phyloP scores from a whole-genome alignment of 2,113 vertebrate species.

The Chaetorhynchus papuensis region DNA sequence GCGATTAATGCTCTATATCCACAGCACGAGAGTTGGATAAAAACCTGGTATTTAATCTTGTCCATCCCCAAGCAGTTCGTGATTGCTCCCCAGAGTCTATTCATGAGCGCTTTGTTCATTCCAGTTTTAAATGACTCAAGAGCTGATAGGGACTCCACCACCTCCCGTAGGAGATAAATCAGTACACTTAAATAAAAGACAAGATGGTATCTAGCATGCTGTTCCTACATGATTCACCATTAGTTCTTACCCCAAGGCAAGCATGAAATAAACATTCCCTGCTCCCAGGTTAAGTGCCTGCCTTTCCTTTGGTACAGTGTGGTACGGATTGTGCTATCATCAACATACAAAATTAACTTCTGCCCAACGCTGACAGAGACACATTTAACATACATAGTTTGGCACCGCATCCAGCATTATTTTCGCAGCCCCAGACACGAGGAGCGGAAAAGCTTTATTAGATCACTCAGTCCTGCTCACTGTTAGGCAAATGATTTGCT shows the following conservation, averaged over 20 bases:
- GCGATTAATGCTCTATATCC: neutral
- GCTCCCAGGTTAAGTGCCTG: conserved; percentile 54
- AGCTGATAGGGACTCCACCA: conserved; percentile 51
- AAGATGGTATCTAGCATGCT: conserved; percentile 63
- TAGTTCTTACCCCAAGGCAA: conserved; percentile 58
- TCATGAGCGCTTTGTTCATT: conserved; percentile 57
- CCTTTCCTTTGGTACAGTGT: conserved; percentile 1
- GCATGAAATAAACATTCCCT: conserved; percentile 54
- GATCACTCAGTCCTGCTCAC: conserved; percentile 30
- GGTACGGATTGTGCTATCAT: neutral
- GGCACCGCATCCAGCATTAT: conserved; percentile 11
- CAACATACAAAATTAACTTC: conserved; percentile 32
- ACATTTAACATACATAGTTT: neutral
- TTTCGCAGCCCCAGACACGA: conserved; percentile 21
- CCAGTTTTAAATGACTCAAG: conserved; percentile 56
- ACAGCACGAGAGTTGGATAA: neutral
- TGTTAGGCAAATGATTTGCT: conserved; percentile 45
- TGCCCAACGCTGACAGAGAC: conserved; percentile 14
- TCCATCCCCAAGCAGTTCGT: conserved; percentile 48
- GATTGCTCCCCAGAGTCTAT: conserved; percentile 58
- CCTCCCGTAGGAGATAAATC: conserved; percentile 57
- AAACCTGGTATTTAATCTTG: conserved; percentile 51
- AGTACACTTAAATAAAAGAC: conserved; percentile 62
- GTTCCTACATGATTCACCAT: conserved; percentile 48
- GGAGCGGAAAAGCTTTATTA: conserved; percentile 29